Base-by-base conservation (phyloP, 2,888 invertebrate species). In the Lissonota sp. region DNA sequence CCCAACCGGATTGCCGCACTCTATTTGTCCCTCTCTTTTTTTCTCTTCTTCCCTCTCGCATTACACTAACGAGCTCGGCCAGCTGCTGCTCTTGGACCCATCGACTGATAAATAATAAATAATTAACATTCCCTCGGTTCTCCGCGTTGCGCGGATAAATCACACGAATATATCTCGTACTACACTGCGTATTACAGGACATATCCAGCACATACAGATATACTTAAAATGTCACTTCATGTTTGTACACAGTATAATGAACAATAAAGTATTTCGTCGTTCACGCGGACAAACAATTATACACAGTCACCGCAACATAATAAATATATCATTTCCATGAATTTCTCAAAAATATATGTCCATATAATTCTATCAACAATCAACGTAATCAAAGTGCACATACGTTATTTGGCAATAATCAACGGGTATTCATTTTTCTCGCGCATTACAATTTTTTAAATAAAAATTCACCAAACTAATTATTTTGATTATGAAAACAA, bases 81-180 rank as follows among this genome's bases (percentile, higher is more conserved):
- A 77, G 77, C 72, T 80, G 77, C 72, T 80, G 77, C 69, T 77
- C 64, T 73, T 73, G 73, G 73, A 73, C 73, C 73, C 80, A 70
- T 75, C 75, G 60, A 77, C 73, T 70, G 80, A 80, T 80, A 80
- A 77, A 73, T 64, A 80, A 72, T 73, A 63, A 80, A 73, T 80
- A 80, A 80, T 80, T 80, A 73, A 80, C 73, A 77, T 64, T 49
- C 62, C 46, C 58, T 44, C 4, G 63, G 53, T 5, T 60, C 51
- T 53, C 10, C 5, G 26, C 26, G 26, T 58, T 40, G 53, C 53
- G 73, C 53, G 73, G 69, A 80, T 70, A 73, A 76, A 42, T 64
- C 49, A 42, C 57, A 55, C 5, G 1, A 6, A 6, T 51, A 58
- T 67, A 49, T 55, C 72, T 42, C 69, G 51, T 49, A 67, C 46